phyloP scores from a whole-genome alignment of 1,140 invertebrate species.

The Meloidogyne hapla region DNA sequence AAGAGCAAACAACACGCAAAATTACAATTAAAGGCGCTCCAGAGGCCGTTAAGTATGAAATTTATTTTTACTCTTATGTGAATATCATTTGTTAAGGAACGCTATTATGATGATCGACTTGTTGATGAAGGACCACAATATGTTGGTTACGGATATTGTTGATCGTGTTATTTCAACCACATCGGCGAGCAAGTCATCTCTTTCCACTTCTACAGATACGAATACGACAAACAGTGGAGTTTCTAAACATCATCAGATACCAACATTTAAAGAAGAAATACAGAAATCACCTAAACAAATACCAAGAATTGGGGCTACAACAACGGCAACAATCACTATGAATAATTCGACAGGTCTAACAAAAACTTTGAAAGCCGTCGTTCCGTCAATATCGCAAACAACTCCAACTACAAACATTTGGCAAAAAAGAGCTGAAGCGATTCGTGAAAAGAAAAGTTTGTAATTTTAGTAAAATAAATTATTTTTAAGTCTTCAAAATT shows the following conservation, averaged over 20 bases:
- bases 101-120: constrained; percentile 56
- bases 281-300: constrained; percentile 8
- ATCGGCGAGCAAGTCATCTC: constrained; percentile 1
- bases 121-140: constrained; percentile 52
- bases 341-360: background rate
- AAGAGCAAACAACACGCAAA: constrained; percentile 52
- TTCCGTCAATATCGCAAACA: background rate
- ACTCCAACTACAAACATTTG: constrained; percentile 46
- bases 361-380: background rate
- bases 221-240: background rate
- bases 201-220: constrained; percentile 23
- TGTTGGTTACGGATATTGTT: constrained; percentile 52
- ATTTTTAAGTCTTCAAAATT: background rate
- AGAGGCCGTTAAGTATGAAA: constrained; percentile 46
- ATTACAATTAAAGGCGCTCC: constrained; percentile 54
- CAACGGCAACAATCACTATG: constrained; percentile 7
- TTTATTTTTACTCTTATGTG: background rate
- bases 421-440: constrained; percentile 55
- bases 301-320: background rate
- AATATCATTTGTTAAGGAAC: constrained; percentile 48
- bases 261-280: background rate
- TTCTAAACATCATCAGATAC: background rate
- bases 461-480: background rate
- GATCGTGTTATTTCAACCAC: constrained; percentile 26
- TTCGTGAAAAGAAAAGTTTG: constrained; percentile 43